Evolutionary conservation across 2,113 vertebrate genomes (phyloP), one percentile per base, ranked within the genome.

Genomic region (Collichthys lucidus): DNA sequence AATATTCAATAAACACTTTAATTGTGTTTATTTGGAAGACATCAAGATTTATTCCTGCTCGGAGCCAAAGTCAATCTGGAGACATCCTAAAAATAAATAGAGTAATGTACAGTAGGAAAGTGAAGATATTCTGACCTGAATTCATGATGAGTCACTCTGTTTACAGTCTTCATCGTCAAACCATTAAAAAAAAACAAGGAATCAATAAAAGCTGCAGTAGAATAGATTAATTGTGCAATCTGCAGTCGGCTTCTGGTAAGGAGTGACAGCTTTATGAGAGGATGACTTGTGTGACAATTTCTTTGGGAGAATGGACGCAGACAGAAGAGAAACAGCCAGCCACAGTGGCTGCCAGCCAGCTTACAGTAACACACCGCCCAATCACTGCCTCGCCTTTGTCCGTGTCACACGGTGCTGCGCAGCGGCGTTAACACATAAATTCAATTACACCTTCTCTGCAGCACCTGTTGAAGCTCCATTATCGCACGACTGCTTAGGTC

Each of bases 381-480:
- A 80, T 80, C 86, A 20, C 74, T 50, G 69, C 68, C 22, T 69
- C 71, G 65, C 62, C 7, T 44, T 79, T 53, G 50, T 72, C 14
- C 15, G 53, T 79, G 85, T 69, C 69, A 53, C 83, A 68, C 76
- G 5, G 76, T 4, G n/a, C 16, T 53, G 68, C 6, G 10, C 67
- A 35, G 47, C 73, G 7, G 63, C 11, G 42, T 49, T 69, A 76
- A 88, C 84, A 89, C 86, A 92, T 89, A 84, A 75, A 92, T 89
- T 90, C 16, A 85, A 82, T 90, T 90, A 84, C 85, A 74, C 57
- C 80, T 61, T 85, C 80, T 73, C 61, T 40, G 67, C 66, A 56
- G 72, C 79, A 91, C 90, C 89, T 92, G 88, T 92, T 89, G 87
- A 76, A 73, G 89, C 81, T 85, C 67, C 61, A 81, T 86, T 86